phyloP scores from a whole-genome alignment of 2,797 vertebrate genomes.

The Phataginus tricuspis region DNA sequence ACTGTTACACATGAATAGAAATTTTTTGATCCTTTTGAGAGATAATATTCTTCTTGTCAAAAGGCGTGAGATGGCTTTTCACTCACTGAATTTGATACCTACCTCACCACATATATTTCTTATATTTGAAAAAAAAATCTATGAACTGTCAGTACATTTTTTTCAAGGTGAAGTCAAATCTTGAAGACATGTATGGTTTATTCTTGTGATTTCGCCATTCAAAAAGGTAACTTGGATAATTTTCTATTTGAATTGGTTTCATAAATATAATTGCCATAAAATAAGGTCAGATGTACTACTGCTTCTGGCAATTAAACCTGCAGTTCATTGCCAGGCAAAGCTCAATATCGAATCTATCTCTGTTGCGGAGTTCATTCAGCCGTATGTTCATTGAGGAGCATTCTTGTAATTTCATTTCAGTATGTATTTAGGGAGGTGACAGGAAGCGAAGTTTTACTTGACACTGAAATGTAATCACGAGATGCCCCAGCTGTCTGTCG shows the following conservation, averaged over 20 bases:
- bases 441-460: background rate
- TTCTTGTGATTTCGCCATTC: conserved; percentile 18
- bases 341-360: background rate
- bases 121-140: background rate
- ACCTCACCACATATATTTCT: background rate
- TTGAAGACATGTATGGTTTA: background rate
- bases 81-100: background rate
- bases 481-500: background rate
- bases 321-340: background rate
- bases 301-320: background rate
- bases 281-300: background rate
- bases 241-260: background rate
- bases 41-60: background rate
- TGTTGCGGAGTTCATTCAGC: background rate
- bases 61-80: background rate
- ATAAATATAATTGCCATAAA: background rate
- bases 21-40: background rate
- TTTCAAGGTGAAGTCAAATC: background rate
- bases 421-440: background rate
- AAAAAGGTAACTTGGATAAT: background rate
- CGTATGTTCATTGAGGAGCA: background rate
- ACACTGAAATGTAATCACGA: background rate
- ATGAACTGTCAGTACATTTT: background rate
- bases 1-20: background rate
- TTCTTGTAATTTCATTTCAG: background rate